Evolutionary conservation across 2,113 vertebrate genomes (phyloP).

Genomic region (Grallaria varia): DNA sequence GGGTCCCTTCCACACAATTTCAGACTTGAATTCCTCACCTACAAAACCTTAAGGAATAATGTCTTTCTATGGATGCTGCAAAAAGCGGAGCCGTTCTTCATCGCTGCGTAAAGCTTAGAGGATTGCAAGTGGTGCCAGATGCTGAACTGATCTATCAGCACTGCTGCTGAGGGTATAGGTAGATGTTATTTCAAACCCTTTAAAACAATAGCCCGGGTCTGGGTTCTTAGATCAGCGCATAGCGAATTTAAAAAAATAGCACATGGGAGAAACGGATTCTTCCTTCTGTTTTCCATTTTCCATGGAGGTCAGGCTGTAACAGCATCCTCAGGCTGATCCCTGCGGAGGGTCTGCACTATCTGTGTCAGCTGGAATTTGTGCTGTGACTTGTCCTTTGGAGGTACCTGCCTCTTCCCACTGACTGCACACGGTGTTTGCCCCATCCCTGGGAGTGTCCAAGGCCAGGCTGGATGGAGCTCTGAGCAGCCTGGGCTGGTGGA

Average conservation of each 20-base stretch:
- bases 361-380: not conserved
- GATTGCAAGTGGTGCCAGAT: not conserved
- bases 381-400: not conserved
- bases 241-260: not conserved
- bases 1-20: accelerated
- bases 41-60: not conserved
- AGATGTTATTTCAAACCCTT: not conserved
- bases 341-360: not conserved
- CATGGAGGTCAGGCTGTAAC: not conserved
- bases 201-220: not conserved
- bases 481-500: not conserved
- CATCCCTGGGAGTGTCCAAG: not conserved
- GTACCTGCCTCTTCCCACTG: not conserved
- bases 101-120: not conserved
- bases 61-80: not conserved
- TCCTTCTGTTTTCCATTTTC: not conserved
- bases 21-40: accelerated
- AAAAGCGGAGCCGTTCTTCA: not conserved
- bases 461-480: not conserved
- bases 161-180: not conserved
- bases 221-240: not conserved
- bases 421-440: not conserved
- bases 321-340: not conserved
- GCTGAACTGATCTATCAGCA: not conserved
- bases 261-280: not conserved